Conservation (phyloP, 1,140 invertebrate genomes). For the Achroia grisella region DNA sequence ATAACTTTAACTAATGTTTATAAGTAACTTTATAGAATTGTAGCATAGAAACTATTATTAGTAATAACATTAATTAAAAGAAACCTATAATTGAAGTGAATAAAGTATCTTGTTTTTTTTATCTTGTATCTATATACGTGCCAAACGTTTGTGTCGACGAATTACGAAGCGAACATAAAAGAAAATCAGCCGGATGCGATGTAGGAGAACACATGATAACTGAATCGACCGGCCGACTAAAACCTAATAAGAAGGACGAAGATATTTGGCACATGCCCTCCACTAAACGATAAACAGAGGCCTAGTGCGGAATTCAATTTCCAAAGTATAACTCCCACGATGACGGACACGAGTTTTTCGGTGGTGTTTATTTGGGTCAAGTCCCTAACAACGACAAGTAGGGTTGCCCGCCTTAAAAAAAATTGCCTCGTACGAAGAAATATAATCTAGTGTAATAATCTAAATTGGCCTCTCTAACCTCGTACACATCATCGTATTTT, state of each 20-base stretch:
- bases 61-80: no score
- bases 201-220: constrained; percentile 3
- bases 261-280: constrained; percentile 13
- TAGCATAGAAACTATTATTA: no score
- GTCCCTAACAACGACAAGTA: constrained; percentile 22
- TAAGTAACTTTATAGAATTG: no score
- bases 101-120: not conserved
- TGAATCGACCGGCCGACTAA: not conserved
- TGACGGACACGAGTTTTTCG: constrained; percentile 33
- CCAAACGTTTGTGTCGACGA: constrained; percentile 2
- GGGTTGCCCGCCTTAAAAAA: no score
- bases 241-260: constrained; percentile 8
- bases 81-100: no score
- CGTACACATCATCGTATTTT: no score
- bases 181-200: constrained; percentile 2
- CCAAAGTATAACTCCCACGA: constrained; percentile 26
- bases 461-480: no score
- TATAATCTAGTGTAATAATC: no score
- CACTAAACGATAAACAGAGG: constrained; percentile 19
- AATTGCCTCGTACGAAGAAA: no score
- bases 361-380: constrained; percentile 43
- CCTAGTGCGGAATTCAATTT: constrained; percentile 30
- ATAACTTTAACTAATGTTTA: no score
- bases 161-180: constrained; percentile 1
- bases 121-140: not conserved